phyloP scores from a whole-genome alignment of 1,140 invertebrate genomes.

The Drosophila nannoptera region DNA sequence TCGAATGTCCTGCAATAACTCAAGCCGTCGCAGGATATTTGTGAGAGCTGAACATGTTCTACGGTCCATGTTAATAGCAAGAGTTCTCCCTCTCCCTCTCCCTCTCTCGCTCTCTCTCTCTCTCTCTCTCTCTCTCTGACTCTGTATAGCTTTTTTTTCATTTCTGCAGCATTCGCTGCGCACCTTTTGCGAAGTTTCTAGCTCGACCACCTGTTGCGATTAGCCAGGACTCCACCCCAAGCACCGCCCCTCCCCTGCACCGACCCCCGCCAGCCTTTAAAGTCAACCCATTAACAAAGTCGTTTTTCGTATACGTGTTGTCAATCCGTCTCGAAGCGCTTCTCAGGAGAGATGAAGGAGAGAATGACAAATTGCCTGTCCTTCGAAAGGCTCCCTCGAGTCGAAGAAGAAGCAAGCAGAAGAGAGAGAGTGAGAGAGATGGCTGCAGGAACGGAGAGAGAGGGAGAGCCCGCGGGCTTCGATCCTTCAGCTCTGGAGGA shows the following conservation, averaged over 20 bases:
- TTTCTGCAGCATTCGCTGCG: conserved; percentile 5
- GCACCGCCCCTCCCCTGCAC: too few species aligned
- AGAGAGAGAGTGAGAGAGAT: too few species aligned
- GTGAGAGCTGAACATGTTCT: not conserved
- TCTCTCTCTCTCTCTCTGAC: not conserved
- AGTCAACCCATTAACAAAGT: not conserved
- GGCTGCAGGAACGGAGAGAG: too few species aligned
- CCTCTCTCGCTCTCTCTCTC: not conserved
- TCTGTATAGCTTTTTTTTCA: not conserved
- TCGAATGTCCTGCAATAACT: conserved; percentile 8
- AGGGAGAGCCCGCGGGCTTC: too few species aligned
- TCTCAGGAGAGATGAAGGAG: too few species aligned
- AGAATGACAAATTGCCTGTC: too few species aligned
- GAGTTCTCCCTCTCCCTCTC: not conserved
- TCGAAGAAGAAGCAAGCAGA: too few species aligned
- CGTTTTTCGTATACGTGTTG: not conserved
- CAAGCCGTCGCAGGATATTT: not conserved
- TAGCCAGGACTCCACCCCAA: not conserved
- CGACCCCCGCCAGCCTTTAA: not conserved
- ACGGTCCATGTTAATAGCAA: not conserved
- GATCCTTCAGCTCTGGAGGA: too few species aligned
- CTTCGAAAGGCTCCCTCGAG: too few species aligned
- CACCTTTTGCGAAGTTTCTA: conserved; percentile 7
- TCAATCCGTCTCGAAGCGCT: not conserved
- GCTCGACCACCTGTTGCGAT: conserved; percentile 9